These are phyloP conservation scores for Pygathrix nemaeus DNA, from an alignment of 2,113 vertebrate species.

Conservation along the genomic window DNA sequence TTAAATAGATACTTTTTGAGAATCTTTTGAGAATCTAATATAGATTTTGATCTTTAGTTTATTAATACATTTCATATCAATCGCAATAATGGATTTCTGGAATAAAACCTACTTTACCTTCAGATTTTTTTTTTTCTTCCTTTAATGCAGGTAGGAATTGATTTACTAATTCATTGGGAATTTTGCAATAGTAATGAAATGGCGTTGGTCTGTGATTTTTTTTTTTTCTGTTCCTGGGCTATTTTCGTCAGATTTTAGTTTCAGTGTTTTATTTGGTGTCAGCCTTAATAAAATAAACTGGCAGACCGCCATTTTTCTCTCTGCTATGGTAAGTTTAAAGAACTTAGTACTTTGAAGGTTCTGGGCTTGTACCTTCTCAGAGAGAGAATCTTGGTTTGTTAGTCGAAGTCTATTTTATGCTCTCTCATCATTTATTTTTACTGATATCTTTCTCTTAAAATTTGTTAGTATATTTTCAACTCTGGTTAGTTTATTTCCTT, in stretches of 20 bases:
- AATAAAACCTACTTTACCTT: conserved; percentile 20
- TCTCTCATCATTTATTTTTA: background rate
- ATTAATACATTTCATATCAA: background rate
- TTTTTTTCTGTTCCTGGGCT: background rate
- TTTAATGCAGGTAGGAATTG: background rate
- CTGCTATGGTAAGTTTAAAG: background rate
- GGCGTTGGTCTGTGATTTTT: background rate
- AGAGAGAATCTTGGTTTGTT: background rate
- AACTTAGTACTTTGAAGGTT: background rate
- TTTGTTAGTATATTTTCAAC: conserved; percentile 11
- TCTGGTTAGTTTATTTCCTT: conserved; percentile 13
- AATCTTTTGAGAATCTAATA: background rate
- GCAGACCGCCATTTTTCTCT: background rate
- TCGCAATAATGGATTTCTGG: background rate
- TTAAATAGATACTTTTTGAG: background rate
- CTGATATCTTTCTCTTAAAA: background rate
- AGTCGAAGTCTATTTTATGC: background rate
- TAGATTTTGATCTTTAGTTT: background rate
- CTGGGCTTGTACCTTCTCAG: background rate
- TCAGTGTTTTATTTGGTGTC: background rate
- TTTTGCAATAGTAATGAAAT: conserved; percentile 1
- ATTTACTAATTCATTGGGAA: background rate
- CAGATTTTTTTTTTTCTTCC: background rate
- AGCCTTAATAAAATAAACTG: background rate
- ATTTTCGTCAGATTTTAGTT: background rate